phyloP scores from a whole-genome alignment of 2,888 invertebrate genomes.

The Campoletis raptor region DNA sequence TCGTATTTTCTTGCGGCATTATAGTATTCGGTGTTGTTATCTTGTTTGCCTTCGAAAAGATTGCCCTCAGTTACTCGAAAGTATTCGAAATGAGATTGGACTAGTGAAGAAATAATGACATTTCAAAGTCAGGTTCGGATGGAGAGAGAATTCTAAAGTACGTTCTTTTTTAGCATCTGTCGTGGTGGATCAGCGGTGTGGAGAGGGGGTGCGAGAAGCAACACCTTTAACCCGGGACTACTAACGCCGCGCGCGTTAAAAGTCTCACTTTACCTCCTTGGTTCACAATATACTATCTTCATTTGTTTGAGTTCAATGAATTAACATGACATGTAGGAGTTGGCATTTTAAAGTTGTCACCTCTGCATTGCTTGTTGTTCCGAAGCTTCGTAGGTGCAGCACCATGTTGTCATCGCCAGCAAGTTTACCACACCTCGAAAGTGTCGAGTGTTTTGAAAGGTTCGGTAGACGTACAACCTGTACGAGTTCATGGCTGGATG shows the following conservation, averaged over 20 bases:
- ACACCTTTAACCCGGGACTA: too few species aligned
- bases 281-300: too few species aligned
- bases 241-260: too few species aligned
- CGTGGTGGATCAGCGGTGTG: too few species aligned
- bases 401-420: conserved; percentile 51
- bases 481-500: conserved; percentile 21
- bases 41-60: background rate
- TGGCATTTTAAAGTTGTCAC: conserved; percentile 7
- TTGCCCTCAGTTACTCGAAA: background rate
- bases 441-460: conserved; percentile 37
- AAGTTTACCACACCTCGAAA: conserved; percentile 58
- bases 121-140: background rate
- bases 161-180: too few species aligned
- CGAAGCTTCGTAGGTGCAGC: conserved; percentile 28
- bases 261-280: too few species aligned
- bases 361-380: conserved; percentile 25
- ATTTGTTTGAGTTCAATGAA: background rate
- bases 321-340: conserved; percentile 3
- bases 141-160: background rate
- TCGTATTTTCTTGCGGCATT: conserved; percentile 2
- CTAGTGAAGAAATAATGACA: background rate
- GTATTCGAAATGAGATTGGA: background rate
- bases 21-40: background rate
- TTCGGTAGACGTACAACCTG: conserved; percentile 46
- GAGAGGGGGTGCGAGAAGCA: too few species aligned